Conservation (phyloP, 2,113 vertebrate genomes). For the Pygoscelis adeliae region DNA sequence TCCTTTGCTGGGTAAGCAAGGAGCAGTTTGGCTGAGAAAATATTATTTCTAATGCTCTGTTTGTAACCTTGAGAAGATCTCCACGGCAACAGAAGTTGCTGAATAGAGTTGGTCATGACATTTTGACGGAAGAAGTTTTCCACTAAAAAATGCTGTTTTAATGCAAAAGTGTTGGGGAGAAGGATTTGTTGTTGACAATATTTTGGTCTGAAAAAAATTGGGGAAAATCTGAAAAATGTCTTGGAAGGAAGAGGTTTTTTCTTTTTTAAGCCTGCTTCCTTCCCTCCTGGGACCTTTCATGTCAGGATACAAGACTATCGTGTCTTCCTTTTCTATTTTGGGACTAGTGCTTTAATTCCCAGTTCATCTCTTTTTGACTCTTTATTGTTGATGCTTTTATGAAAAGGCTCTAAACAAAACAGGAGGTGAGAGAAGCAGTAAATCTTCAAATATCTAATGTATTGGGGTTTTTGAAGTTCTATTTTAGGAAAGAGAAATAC, state of each 20-base stretch:
- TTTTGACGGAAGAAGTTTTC: neutral
- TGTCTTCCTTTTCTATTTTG: constrained; percentile 25
- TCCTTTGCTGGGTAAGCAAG: neutral
- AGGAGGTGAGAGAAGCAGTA: constrained; percentile 9
- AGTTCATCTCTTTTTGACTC: neutral
- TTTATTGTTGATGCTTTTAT: neutral
- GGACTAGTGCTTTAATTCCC: neutral
- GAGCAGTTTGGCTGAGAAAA: neutral
- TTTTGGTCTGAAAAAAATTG: neutral
- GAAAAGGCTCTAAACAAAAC: constrained; percentile 4
- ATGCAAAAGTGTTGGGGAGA: neutral
- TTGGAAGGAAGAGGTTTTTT: neutral
- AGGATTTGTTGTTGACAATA: neutral
- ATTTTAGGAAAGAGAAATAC: neutral
- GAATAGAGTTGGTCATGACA: neutral
- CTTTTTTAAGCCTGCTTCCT: neutral
- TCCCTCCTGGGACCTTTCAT: neutral
- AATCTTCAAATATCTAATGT: neutral
- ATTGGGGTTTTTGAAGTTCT: neutral
- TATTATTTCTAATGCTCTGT: constrained; percentile 7
- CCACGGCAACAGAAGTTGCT: neutral
- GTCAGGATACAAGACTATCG: neutral
- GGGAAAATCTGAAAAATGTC: neutral
- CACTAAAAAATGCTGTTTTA: neutral
- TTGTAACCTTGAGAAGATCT: constrained; percentile 19